Percentiles rank a stretch among this genome's conserved stretches.
Evolutionary conservation across 2,888 invertebrate genomes (phyloP).

Genomic region (Platerodrilus igneus): DNA sequence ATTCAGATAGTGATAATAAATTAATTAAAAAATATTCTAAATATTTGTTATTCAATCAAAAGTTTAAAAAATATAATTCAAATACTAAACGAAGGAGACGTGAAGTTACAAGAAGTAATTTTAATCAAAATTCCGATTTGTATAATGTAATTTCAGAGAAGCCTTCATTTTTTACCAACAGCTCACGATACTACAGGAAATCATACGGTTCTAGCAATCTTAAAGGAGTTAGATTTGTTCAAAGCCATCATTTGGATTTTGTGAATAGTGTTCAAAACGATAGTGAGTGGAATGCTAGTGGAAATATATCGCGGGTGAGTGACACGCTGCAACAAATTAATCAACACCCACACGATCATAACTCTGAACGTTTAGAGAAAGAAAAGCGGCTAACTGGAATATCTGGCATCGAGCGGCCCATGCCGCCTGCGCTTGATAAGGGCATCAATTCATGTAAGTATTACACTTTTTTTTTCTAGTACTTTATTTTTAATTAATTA

Average conservation of each 20-base stretch:
- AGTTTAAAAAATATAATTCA: too few species aligned
- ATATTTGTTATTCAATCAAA: conserved; percentile 32
- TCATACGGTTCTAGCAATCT: too few species aligned
- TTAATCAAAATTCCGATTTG: too few species aligned
- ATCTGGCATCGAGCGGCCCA: conserved; percentile 35
- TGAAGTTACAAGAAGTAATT: too few species aligned
- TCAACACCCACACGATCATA: conserved; percentile 22
- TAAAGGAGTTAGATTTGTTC: not conserved
- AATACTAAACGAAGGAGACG: too few species aligned
- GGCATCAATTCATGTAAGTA: conserved; percentile 43
- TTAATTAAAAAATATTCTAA: conserved; percentile 37
- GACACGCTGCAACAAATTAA: conserved; percentile 22
- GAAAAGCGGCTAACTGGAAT: conserved; percentile 16
- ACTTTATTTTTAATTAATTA: too few species aligned
- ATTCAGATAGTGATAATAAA: conserved; percentile 41
- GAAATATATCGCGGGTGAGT: conserved; percentile 24
- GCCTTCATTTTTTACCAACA: too few species aligned
- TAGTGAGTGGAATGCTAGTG: conserved; percentile 26
- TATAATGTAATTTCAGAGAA: too few species aligned
- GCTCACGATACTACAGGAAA: too few species aligned
- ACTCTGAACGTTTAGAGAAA: conserved; percentile 21
- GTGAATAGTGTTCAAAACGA: conserved; percentile 20
- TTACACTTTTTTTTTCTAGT: too few species aligned
- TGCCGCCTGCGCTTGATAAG: conserved; percentile 42
- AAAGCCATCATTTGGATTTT: not conserved